Percentiles rank a stretch among this genome's conserved stretches.
Evolutionary conservation across 2,113 vertebrate genomes (phyloP).

Genomic region (Hippoglossus stenolepis): DNA sequence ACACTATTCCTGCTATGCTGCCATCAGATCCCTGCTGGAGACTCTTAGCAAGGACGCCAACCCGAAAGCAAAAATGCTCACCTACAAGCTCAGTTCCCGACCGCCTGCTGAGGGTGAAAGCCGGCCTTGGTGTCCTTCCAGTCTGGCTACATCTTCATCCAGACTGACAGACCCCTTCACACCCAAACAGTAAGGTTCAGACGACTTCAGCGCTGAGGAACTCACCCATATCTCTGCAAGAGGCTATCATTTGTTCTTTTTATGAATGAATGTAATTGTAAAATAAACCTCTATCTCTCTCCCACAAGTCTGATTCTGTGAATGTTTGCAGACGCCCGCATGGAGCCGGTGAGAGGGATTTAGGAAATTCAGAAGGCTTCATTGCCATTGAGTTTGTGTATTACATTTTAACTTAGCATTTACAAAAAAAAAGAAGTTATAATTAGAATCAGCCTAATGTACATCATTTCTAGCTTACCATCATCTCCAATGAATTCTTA

Average conservation of each 20-base stretch:
- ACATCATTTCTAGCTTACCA: too few relatives aligned
- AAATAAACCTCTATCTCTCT: not conserved
- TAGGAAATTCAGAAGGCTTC: not conserved
- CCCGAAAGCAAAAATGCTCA: slow-evolving; percentile 70
- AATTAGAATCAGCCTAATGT: too few relatives aligned
- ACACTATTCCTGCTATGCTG: not conserved
- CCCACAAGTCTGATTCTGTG: too few relatives aligned
- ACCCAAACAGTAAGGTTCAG: slow-evolving; percentile 68
- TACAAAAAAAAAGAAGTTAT: too few relatives aligned
- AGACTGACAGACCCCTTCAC: slow-evolving; percentile 82
- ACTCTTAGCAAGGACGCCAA: slow-evolving; percentile 61
- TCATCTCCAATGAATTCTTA: too few relatives aligned
- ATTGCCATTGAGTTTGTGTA: slow-evolving; percentile 73
- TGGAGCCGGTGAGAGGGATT: slow-evolving; percentile 62
- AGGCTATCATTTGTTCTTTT: not conserved
- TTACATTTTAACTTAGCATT: slow-evolving; percentile 40
- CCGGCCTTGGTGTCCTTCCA: slow-evolving; percentile 78
- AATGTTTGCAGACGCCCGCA: slow-evolving; percentile 71
- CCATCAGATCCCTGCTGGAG: slow-evolving; percentile 55
- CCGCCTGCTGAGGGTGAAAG: slow-evolving; percentile 69
- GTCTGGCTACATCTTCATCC: slow-evolving; percentile 80
- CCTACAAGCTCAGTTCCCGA: too few relatives aligned
- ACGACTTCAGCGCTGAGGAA: not conserved
- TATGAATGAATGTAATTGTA: not conserved
- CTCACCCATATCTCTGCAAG: too few relatives aligned